Conservation (phyloP, 2,113 vertebrate species). For the Ibidorhyncha struthersii region DNA sequence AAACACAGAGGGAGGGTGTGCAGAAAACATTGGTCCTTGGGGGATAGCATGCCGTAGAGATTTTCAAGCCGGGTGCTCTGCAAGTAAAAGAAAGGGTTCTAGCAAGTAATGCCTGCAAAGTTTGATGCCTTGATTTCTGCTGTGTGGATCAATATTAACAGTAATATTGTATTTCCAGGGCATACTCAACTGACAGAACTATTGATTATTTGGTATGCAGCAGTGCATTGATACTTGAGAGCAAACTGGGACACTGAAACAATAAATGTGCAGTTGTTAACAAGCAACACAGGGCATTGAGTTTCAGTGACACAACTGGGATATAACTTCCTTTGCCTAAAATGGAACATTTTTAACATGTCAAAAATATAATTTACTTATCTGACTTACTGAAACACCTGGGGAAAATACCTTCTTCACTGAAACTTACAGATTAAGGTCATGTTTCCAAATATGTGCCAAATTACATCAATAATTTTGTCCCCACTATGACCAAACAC, state of each 20-base stretch:
- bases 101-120: background rate
- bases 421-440: background rate
- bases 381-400: background rate
- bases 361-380: constrained; percentile 15
- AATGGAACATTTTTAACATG: background rate
- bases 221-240: constrained; percentile 28
- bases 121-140: constrained; percentile 52
- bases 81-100: background rate
- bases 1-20: background rate
- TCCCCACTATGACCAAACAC: background rate
- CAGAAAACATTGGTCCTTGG: background rate
- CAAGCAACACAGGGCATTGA: background rate
- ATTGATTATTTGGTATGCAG: constrained; percentile 54
- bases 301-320: background rate
- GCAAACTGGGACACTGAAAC: constrained; percentile 31
- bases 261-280: constrained; percentile 18
- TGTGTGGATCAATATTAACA: constrained; percentile 42
- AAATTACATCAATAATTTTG: background rate
- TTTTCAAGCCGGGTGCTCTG: background rate
- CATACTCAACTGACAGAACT: constrained; percentile 16
- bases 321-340: background rate
- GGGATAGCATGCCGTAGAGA: accelerated
- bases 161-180: constrained; percentile 45
- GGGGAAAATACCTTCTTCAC: background rate
- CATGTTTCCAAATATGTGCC: background rate